A percentile compares a stretch with the other conserved stretches of the same genome.
Conservation (phyloP, 2,113 vertebrate genomes). For the Neotoma lepida region DNA sequence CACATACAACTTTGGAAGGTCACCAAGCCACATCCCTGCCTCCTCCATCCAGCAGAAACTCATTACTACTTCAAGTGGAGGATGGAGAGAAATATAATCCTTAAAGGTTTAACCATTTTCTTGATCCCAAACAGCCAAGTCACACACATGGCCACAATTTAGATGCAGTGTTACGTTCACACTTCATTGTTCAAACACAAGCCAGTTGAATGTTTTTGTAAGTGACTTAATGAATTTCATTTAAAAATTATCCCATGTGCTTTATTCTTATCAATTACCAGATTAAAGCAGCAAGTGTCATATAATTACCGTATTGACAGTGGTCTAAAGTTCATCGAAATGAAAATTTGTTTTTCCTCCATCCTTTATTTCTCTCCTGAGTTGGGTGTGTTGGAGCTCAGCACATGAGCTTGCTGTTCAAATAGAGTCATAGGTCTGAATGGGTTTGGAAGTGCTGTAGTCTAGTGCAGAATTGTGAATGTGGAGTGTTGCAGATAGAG, state of each 20-base stretch:
- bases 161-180: constrained; percentile 38
- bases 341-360: constrained; percentile 30
- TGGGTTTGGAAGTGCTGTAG: background rate
- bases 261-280: constrained; percentile 50
- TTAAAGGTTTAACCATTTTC: constrained; percentile 60
- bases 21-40: constrained; percentile 40
- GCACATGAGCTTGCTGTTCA: background rate
- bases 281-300: constrained; percentile 17
- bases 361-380: constrained; percentile 35
- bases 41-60: constrained; percentile 58
- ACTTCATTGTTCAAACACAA: constrained; percentile 42
- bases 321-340: constrained; percentile 29
- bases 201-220: constrained; percentile 57
- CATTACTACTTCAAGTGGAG: constrained; percentile 55
- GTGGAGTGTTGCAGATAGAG: background rate
- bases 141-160: constrained; percentile 68
- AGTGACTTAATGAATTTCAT: constrained; percentile 48
- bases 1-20: constrained; percentile 50
- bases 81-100: constrained; percentile 59
- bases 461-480: background rate
- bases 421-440: background rate
- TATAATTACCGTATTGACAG: constrained; percentile 56
- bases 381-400: constrained; percentile 12
- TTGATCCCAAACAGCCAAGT: constrained; percentile 24
- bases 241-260: constrained; percentile 55